Evolutionary conservation across 2,113 vertebrate genomes (phyloP).

Genomic region (Stomatorhinus ivindoensis): DNA sequence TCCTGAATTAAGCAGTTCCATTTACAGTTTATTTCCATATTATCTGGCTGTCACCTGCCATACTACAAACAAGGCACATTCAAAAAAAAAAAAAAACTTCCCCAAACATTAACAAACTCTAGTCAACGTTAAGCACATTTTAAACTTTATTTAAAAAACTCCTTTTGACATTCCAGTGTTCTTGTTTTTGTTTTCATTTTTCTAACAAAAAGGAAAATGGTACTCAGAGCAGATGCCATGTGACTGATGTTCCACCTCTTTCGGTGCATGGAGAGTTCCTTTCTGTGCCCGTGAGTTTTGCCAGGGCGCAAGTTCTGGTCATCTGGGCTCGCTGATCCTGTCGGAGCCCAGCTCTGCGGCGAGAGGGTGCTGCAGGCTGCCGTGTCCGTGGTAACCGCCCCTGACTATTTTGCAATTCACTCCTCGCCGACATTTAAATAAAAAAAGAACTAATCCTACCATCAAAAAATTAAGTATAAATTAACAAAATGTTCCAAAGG

Average conservation of each 20-base stretch:
- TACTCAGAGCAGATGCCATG: slow-evolving; percentile 34
- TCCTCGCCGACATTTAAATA: not conserved
- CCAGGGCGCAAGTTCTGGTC: slow-evolving; percentile 19
- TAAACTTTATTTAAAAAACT: slow-evolving; percentile 48
- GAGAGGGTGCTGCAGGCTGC: not conserved
- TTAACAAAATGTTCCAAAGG: slow-evolving; percentile 1
- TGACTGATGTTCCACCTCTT: slow-evolving; percentile 48
- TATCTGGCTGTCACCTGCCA: not conserved
- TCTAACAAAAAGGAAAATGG: slow-evolving; percentile 49
- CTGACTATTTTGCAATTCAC: not conserved
- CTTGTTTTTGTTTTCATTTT: slow-evolving; percentile 58
- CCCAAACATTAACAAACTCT: not conserved
- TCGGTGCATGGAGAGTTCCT: slow-evolving; percentile 32
- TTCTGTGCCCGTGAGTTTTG: slow-evolving; percentile 14
- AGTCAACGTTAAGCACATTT: not conserved
- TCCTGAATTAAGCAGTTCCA: not conserved
- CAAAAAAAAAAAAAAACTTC: not conserved
- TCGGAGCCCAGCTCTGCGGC: not conserved
- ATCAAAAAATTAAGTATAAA: slow-evolving; percentile 16
- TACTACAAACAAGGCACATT: not conserved
- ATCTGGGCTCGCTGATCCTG: slow-evolving; percentile 3
- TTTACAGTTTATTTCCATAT: not conserved
- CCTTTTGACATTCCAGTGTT: slow-evolving; percentile 60
- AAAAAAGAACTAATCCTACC: slow-evolving; percentile 8
- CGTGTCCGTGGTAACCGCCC: not conserved